Base-by-base conservation (phyloP, 2,888 invertebrate species). In the Habrosyne pyritoides region DNA sequence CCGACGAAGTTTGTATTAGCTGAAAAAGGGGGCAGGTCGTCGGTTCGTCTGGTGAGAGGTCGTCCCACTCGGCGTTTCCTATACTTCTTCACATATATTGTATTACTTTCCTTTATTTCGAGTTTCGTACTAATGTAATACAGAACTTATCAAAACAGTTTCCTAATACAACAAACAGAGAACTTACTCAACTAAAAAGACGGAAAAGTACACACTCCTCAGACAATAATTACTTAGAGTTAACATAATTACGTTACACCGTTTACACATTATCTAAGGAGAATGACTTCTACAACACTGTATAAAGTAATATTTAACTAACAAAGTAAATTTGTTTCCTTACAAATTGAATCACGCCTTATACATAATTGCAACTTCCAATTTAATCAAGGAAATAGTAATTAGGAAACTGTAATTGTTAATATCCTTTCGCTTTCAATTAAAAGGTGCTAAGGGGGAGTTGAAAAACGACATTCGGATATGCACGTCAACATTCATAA, bases 231-330 rank as follows among this genome's bases (percentile, higher is more conserved):
- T 42, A 42, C 36, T 18, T 42, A 42, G n/a, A 42, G n/a, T 7
- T 42, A 42, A 42, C 42, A 18, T 42, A 42, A 42, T 42, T 42
- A 42, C 42, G 14, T 42, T 21, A 21, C 51, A 51, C 21, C 28
- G 51, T 51, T 10, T 30, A 30, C 30, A 26, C 18, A 14, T 50
- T 26, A 50, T 18, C 33, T 50, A 47, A 12, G 21, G 53, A 47
- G 6, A 42, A 42, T 18, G 42, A 42, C 18, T 42, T 18, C 18
- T 8, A 18, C 18, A 6, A 8, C 42, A 42, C 7, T 12, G 14
- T 36, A 5, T 5, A 36, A 0, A 42, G 7, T n/a, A 42, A 18
- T 18, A 42, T 42, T 42, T 42, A 42, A 18, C 42, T 18, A 42
- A 7, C 42, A 5, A 18, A 8, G 42, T 33, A 33, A 6, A n/a